Conservation (phyloP, 2,888 invertebrate species). For the Calameuta idolon region DNA sequence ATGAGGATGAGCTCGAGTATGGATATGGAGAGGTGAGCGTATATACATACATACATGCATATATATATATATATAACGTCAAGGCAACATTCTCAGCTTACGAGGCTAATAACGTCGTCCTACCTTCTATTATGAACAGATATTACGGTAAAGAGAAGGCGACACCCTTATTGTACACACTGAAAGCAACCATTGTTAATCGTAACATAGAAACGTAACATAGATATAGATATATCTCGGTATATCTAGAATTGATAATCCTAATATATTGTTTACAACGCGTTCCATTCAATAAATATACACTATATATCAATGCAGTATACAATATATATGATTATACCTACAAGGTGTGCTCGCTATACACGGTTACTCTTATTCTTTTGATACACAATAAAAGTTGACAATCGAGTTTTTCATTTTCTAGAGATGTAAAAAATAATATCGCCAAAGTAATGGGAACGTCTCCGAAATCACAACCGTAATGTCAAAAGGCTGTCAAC, state of each 20-base stretch:
- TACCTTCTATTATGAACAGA: slow-evolving; percentile 3
- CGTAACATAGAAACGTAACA: background rate
- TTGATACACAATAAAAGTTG: background rate
- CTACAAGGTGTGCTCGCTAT: background rate
- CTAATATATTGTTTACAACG: background rate
- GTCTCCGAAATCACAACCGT: background rate
- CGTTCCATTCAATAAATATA: slow-evolving; percentile 10
- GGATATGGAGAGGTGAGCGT: background rate
- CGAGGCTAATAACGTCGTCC: slow-evolving; percentile 13
- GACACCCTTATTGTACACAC: background rate
- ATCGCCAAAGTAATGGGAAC: background rate
- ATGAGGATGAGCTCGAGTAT: background rate
- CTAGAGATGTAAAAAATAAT: background rate
- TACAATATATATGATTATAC: background rate
- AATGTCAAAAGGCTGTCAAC: background rate
- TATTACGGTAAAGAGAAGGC: slow-evolving; percentile 5
- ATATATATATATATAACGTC: background rate
- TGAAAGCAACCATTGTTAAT: background rate
- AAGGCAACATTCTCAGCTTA: background rate
- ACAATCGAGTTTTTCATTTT: background rate
- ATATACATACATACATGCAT: background rate
- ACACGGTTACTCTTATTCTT: background rate
- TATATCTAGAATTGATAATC: background rate
- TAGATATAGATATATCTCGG: background rate
- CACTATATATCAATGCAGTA: background rate